phyloP scores from a whole-genome alignment of 2,888 invertebrate species.

The Rhyacophila evoluta region DNA sequence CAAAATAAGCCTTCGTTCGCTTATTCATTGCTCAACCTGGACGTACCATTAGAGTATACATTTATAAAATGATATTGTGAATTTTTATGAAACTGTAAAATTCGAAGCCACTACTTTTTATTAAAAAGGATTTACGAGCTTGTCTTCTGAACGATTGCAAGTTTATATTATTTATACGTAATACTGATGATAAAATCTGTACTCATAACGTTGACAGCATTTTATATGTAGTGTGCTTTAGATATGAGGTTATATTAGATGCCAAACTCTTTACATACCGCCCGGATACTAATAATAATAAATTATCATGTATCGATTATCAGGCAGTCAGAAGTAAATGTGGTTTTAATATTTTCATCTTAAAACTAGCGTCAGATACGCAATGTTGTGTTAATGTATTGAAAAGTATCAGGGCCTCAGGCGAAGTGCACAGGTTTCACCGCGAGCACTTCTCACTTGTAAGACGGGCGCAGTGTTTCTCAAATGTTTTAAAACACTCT shows the following conservation, averaged over 20 bases:
- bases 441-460: neutral
- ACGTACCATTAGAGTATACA: too few relatives aligned
- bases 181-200: neutral
- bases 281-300: slow-evolving; percentile 8
- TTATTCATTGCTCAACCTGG: too few relatives aligned
- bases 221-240: neutral
- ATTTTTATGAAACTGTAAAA: too few relatives aligned
- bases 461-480: too few relatives aligned
- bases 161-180: too few relatives aligned
- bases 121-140: too few relatives aligned
- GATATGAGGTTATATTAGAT: neutral
- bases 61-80: too few relatives aligned
- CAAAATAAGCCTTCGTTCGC: too few relatives aligned
- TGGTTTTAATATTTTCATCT: neutral
- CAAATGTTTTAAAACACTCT: too few relatives aligned
- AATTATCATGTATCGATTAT: neutral
- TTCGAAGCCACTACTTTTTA: too few relatives aligned
- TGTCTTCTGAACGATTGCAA: too few relatives aligned
- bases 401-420: slow-evolving; percentile 24
- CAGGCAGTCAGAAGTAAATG: neutral
- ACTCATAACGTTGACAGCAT: neutral
- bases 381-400: neutral
- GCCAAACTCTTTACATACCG: neutral
- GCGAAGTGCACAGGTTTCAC: neutral
- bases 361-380: neutral